Conservation (phyloP, 2,888 invertebrate genomes). For the Ommatoiulus sabulosus region DNA sequence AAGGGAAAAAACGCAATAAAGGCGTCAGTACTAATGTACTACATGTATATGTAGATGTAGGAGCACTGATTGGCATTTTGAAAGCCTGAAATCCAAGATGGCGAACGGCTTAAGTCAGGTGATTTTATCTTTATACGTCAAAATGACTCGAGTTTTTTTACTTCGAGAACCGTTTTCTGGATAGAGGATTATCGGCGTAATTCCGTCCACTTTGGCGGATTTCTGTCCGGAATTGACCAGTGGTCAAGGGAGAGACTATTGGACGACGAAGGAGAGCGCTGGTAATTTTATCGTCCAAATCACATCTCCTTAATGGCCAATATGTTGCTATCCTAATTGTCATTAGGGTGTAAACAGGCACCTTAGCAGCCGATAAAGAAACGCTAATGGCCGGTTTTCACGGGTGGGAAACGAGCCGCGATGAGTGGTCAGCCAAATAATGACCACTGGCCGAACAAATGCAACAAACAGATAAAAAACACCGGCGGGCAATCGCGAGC, state of each 20-base stretch:
- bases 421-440: slow-evolving; percentile 49
- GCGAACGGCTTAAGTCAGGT: neutral
- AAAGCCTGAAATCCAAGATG: neutral
- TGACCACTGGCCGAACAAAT: slow-evolving; percentile 44
- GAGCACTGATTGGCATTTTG: too few relatives aligned
- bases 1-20: too few relatives aligned
- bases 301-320: slow-evolving; percentile 58
- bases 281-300: slow-evolving; percentile 58
- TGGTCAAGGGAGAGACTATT: neutral
- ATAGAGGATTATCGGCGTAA: neutral
- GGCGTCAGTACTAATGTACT: too few relatives aligned
- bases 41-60: too few relatives aligned
- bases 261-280: neutral
- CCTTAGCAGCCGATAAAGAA: slow-evolving; percentile 58
- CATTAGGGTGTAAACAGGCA: slow-evolving; percentile 58
- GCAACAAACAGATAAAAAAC: neutral
- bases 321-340: slow-evolving; percentile 58
- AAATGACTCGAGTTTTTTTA: neutral
- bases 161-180: neutral
- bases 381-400: slow-evolving; percentile 57
- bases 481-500: neutral
- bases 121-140: neutral
- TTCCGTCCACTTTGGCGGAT: neutral
- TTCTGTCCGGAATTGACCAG: neutral
- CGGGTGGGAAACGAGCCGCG: slow-evolving; percentile 52